A percentile compares a stretch with the other conserved stretches of the same genome.
These are phyloP conservation scores for Aratinga solstitialis DNA, from an alignment of 2,797 vertebrate species.

Conservation along the genomic window DNA sequence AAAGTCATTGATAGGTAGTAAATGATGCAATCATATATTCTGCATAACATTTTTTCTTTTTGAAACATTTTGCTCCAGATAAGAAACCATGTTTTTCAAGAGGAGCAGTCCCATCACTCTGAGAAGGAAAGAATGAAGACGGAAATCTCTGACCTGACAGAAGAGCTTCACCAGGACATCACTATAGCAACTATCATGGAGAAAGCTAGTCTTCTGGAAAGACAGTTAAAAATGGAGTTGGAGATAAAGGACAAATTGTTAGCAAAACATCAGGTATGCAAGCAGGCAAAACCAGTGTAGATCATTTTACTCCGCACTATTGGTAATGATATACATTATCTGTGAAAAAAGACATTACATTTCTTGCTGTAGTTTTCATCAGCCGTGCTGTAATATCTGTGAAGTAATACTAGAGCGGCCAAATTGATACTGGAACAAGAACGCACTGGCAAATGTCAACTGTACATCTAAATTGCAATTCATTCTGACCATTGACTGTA, in stretches of 20 bases:
- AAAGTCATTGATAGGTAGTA: neutral
- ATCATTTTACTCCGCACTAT: neutral
- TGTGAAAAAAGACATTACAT: neutral
- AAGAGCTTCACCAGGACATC: constrained; percentile 79
- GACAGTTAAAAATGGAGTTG: constrained; percentile 77
- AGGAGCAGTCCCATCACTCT: constrained; percentile 55
- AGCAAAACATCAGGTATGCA: constrained; percentile 78
- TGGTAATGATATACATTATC: neutral
- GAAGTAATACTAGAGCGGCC: neutral
- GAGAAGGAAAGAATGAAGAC: constrained; percentile 75
- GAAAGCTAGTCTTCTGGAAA: constrained; percentile 79
- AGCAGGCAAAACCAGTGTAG: neutral
- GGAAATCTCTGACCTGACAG: constrained; percentile 77
- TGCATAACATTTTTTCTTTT: constrained; percentile 34
- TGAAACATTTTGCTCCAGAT: constrained; percentile 68
- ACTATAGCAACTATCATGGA: constrained; percentile 81
- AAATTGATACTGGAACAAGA: neutral
- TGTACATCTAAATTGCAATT: neutral
- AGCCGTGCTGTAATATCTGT: neutral
- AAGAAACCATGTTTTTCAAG: constrained; percentile 64
- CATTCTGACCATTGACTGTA: neutral
- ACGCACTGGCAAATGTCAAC: neutral
- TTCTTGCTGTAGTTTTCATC: neutral
- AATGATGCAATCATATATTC: constrained; percentile 30
- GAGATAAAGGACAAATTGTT: constrained; percentile 77